Conservation (phyloP, 2,113 vertebrate species). For the Nannobrachium achirus region DNA sequence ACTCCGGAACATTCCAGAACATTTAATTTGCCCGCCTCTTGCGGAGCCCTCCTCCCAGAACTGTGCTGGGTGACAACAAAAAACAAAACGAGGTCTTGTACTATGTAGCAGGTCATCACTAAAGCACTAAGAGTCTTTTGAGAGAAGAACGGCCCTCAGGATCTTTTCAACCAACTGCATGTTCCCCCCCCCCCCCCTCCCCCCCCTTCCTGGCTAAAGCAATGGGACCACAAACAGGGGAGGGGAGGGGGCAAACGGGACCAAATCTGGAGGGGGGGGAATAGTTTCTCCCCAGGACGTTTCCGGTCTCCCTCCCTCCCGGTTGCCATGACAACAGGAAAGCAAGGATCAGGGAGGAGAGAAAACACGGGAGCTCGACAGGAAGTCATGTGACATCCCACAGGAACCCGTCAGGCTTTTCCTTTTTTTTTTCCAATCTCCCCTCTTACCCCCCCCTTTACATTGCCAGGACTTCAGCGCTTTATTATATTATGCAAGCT, state of each 20-base stretch:
- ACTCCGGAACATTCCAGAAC: slow-evolving; percentile 1
- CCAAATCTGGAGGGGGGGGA: background rate
- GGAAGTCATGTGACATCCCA: slow-evolving; percentile 60
- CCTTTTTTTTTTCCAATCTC: slow-evolving; percentile 17
- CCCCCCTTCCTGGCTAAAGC: background rate
- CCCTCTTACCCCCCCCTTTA: background rate
- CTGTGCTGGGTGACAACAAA: no score
- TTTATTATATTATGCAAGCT: slow-evolving; percentile 49
- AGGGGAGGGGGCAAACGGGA: background rate
- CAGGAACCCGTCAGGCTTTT: slow-evolving; percentile 53
- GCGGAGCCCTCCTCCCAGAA: no score
- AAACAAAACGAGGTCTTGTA: no score
- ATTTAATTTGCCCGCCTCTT: background rate
- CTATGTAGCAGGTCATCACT: background rate
- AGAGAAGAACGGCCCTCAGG: slow-evolving; percentile 16
- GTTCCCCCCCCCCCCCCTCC: no score
- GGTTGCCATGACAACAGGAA: slow-evolving; percentile 8
- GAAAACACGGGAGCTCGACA: slow-evolving; percentile 33
- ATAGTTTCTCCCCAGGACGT: background rate
- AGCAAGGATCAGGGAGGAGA: slow-evolving; percentile 13
- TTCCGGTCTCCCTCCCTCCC: background rate
- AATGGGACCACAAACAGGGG: slow-evolving; percentile 28
- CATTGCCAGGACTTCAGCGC: slow-evolving; percentile 57
- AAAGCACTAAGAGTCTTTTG: background rate
- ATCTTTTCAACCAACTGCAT: slow-evolving; percentile 1